Evolutionary conservation across 2,888 invertebrate species (phyloP).

Genomic region (Nowickia ferox): DNA sequence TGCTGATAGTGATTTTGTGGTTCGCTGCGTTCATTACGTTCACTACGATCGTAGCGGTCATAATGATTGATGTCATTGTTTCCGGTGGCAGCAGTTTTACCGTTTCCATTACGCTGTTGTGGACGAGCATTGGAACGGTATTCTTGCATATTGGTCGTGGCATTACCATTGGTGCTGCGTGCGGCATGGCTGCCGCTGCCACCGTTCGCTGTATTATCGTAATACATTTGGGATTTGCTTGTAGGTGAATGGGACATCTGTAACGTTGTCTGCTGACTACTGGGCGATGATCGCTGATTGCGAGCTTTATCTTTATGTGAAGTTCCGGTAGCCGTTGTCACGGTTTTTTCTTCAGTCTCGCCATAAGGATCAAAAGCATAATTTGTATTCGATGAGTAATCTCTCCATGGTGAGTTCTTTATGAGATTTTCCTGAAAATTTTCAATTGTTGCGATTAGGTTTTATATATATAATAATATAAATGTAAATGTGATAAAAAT

Average conservation of each 20-base stretch:
- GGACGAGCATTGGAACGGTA: constrained; percentile 75
- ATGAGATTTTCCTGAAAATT: constrained; percentile 90
- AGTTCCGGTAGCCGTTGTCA: constrained; percentile 75
- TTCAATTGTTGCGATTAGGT: constrained; percentile 24
- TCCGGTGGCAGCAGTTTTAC: constrained; percentile 20
- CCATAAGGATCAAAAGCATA: constrained; percentile 94
- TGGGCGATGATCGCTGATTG: constrained; percentile 76
- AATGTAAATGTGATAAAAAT: constrained; percentile 14
- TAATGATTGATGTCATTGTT: constrained; percentile 64
- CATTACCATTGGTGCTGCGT: constrained; percentile 60
- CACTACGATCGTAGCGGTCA: constrained; percentile 83
- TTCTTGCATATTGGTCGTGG: constrained; percentile 72
- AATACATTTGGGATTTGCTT: constrained; percentile 81
- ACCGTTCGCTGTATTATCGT: constrained; percentile 76
- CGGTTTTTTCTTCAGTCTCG: constrained; percentile 90
- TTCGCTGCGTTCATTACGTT: constrained; percentile 84
- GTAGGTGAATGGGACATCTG: constrained; percentile 83
- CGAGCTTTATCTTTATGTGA: constrained; percentile 79
- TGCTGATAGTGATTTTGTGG: constrained; percentile 83
- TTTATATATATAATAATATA: neutral
- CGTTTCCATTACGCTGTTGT: constrained; percentile 68
- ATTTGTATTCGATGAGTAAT: constrained; percentile 92
- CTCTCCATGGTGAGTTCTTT: constrained; percentile 94
- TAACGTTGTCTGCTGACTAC: constrained; percentile 81
- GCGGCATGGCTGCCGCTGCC: constrained; percentile 63